Conservation (phyloP, 2,797 vertebrate genomes). For the Coracias cyanogaster region DNA sequence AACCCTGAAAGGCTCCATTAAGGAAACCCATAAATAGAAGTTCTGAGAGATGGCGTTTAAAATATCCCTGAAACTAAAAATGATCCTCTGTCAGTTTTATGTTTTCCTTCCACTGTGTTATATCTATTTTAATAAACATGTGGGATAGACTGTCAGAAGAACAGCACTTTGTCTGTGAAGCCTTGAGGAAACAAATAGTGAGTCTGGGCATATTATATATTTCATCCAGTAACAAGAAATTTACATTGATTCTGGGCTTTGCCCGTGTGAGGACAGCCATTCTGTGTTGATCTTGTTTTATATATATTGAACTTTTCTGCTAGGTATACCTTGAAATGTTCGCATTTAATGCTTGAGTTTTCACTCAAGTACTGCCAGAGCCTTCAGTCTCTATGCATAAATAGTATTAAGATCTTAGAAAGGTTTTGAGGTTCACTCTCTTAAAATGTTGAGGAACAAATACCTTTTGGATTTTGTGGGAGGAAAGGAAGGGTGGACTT, state of each 20-base stretch:
- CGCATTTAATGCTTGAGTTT: conserved; percentile 16
- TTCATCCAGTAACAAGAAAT: conserved; percentile 17
- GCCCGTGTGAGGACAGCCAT: neutral
- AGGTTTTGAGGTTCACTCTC: neutral
- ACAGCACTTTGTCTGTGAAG: neutral
- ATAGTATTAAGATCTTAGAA: neutral
- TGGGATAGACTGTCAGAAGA: neutral
- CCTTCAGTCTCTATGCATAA: neutral
- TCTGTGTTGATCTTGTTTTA: conserved; percentile 10
- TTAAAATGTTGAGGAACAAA: neutral
- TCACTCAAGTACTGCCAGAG: neutral
- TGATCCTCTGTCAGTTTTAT: neutral
- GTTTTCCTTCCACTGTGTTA: conserved; percentile 32
- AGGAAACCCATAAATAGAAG: conserved; percentile 5
- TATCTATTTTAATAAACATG: conserved; percentile 35
- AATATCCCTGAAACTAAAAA: conserved; percentile 29
- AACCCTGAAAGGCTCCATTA: conserved; percentile 44
- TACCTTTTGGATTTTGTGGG: neutral
- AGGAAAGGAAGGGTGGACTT: neutral
- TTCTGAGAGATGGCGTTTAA: neutral
- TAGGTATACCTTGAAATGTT: neutral
- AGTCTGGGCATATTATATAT: neutral
- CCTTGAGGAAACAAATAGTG: conserved; percentile 28
- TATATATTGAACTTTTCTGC: neutral
- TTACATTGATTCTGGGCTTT: conserved; percentile 17